Evolutionary conservation across 1,140 invertebrate species (phyloP).

Genomic region (Eupeodes corollae): DNA sequence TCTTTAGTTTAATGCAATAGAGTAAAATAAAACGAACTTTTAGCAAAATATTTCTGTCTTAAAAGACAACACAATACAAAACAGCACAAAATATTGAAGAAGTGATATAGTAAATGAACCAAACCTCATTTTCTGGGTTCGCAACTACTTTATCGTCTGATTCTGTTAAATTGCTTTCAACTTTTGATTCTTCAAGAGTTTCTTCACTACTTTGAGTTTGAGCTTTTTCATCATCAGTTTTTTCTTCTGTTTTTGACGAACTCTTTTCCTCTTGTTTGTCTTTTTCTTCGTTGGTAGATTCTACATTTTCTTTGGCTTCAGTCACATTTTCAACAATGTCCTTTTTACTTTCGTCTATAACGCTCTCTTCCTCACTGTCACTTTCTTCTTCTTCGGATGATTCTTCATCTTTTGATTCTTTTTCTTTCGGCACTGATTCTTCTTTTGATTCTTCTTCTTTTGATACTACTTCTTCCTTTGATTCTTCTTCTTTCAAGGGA

Average conservation of each 20-base stretch:
- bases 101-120: too few relatives aligned
- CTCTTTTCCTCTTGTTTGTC: not conserved
- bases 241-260: not conserved
- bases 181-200: too few relatives aligned
- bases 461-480: not conserved
- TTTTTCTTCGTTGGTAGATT: not conserved
- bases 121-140: too few relatives aligned
- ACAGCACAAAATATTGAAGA: too few relatives aligned
- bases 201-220: not conserved
- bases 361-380: not conserved
- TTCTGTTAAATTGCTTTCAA: too few relatives aligned
- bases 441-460: conserved; percentile 1
- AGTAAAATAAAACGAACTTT: too few relatives aligned
- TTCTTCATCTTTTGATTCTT: not conserved
- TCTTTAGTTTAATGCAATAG: too few relatives aligned
- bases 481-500: not conserved
- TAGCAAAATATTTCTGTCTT: too few relatives aligned
- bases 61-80: too few relatives aligned
- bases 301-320: not conserved
- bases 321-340: not conserved
- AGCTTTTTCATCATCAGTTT: not conserved
- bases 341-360: not conserved
- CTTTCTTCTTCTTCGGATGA: not conserved
- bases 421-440: not conserved
- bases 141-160: not conserved